Conservation (phyloP, 2,797 vertebrate genomes). For the Naso thynnoides region DNA sequence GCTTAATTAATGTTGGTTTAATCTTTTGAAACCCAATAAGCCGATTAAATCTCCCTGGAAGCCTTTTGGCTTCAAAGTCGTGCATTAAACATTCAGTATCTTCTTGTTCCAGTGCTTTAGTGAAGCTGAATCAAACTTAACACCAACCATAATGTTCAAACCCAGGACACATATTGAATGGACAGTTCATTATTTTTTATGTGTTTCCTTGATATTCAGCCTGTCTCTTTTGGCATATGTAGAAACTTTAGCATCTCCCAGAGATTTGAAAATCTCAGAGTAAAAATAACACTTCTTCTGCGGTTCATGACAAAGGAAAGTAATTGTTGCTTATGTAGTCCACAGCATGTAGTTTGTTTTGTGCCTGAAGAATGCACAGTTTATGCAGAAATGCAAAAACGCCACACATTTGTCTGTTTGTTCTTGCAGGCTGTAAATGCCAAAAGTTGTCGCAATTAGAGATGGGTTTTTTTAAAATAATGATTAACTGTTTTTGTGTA, state of each 20-base stretch:
- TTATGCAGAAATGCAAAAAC: not conserved
- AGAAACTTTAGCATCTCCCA: no score
- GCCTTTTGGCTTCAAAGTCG: conserved; percentile 11
- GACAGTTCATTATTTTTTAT: not conserved
- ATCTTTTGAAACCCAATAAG: conserved; percentile 27
- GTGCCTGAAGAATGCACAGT: not conserved
- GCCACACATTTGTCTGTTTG: no score
- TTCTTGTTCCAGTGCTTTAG: conserved; percentile 2
- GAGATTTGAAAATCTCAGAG: not conserved
- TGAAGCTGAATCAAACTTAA: not conserved
- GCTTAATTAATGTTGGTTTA: conserved; percentile 39
- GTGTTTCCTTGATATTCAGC: not conserved
- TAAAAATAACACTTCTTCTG: no score
- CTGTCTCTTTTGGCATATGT: not conserved
- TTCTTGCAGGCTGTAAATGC: no score
- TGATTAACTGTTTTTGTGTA: conserved; percentile 22
- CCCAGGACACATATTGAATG: not conserved
- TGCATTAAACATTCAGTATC: not conserved
- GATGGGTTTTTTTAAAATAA: not conserved
- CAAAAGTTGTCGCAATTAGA: not conserved
- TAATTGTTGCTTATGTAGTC: not conserved
- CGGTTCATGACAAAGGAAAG: not conserved
- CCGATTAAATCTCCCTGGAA: conserved; percentile 28
- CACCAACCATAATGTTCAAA: not conserved
- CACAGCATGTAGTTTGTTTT: not conserved